Conservation (phyloP, 2,113 vertebrate genomes). For the Orycteropus afer region DNA sequence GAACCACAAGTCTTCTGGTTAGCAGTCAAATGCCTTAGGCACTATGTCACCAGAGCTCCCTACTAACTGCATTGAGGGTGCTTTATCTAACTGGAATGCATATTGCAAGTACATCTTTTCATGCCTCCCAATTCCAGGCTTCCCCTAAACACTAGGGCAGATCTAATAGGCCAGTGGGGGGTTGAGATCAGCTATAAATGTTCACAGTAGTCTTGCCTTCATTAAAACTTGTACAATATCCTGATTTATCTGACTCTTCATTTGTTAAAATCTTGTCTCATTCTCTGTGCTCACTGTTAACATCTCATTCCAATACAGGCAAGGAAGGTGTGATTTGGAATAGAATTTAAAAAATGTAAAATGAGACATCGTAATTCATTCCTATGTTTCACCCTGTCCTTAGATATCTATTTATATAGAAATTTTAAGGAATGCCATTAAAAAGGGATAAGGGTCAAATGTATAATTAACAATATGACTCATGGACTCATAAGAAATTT, state of each 20-base stretch:
- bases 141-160: background rate
- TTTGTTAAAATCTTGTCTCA: background rate
- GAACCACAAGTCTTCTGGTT: too few relatives aligned
- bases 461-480: background rate
- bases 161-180: background rate
- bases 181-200: background rate
- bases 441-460: background rate
- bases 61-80: too few relatives aligned
- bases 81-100: background rate
- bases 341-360: slow-evolving; percentile 4
- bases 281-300: background rate
- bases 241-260: background rate
- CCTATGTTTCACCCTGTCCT: background rate
- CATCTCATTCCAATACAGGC: background rate
- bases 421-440: background rate
- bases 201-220: background rate
- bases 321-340: background rate
- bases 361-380: background rate
- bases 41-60: too few relatives aligned
- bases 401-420: background rate
- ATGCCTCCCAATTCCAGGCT: background rate
- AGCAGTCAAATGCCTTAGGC: too few relatives aligned
- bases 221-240: background rate
- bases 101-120: background rate
- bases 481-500: background rate